Percentiles rank a stretch among this genome's conserved stretches.
phyloP scores from a whole-genome alignment of 2,797 vertebrate genomes.

The Emydoidea blandingii region DNA sequence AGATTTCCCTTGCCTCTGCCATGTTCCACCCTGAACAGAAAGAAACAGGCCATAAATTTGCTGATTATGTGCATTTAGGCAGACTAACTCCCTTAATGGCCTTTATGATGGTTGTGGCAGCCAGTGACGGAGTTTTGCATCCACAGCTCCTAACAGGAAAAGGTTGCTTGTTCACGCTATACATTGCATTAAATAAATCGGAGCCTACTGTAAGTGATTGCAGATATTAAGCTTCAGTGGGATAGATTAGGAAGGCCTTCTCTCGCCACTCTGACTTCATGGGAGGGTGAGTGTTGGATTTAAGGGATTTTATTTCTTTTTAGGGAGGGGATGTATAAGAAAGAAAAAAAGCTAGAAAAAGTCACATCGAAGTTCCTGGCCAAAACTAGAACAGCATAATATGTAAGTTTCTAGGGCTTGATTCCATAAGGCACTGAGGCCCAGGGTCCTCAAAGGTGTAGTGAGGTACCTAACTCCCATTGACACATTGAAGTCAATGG shows the following conservation, averaged over 20 bases:
- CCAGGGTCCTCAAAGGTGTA: background rate
- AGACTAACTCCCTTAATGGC: constrained; percentile 67
- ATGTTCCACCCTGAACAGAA: constrained; percentile 5
- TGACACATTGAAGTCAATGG: background rate
- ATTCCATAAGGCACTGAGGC: background rate
- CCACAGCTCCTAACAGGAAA: constrained; percentile 25
- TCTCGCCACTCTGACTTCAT: background rate
- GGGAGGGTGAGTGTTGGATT: background rate
- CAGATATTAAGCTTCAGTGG: constrained; percentile 17
- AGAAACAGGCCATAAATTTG: constrained; percentile 70
- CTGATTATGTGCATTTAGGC: constrained; percentile 71
- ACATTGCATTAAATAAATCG: constrained; percentile 57
- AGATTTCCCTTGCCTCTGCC: constrained; percentile 17
- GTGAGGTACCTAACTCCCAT: background rate
- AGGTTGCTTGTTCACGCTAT: constrained; percentile 4
- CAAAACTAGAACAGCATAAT: background rate
- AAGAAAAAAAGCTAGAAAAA: background rate
- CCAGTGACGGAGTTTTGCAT: constrained; percentile 55
- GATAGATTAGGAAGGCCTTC: constrained; percentile 40
- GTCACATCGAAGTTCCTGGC: background rate
- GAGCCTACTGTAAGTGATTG: constrained; percentile 1
- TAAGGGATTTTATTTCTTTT: background rate
- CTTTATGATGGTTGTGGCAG: constrained; percentile 46
- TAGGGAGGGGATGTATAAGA: background rate
- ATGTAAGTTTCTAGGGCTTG: background rate